Base-by-base conservation (phyloP, 2,888 invertebrate genomes). In the Gonocerus acuteangulatus region DNA sequence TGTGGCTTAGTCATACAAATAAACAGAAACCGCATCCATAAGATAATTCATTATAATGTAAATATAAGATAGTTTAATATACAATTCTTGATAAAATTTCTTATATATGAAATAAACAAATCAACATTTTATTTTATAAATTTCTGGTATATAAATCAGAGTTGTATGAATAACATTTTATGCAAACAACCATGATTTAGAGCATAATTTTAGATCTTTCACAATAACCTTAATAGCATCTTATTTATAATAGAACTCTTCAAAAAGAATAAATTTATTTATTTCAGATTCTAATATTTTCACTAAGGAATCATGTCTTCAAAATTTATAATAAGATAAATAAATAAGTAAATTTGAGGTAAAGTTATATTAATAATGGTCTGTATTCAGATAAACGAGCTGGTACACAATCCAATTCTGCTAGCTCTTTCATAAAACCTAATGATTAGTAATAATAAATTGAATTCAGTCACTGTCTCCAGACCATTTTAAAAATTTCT, bases 111-210 rank as follows among this genome's bases (percentile, higher is more conserved):
- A 36, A 42, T 52, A 52, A 52, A 52, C 52, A 52, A 52, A 42
- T 52, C 42, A 52, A 52, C 52, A 52, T 52, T 52, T 39, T 13
- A 52, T 52, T 39, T 52, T 52, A 51, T 51, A 51, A 51, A 19
- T 51, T 32, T 51, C 27, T 52, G 39, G 52, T 52, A 39, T 42
- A 39, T 36, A 27, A 57, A 57, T 47, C 57, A 45, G 27, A 57
- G 45, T 45, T 57, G 57, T 32, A 45, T 23, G 57, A 57, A 57
- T 45, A 57, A 57, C 57, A 57, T 19, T 42, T 57, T 57, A 57
- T 34, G 23, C 57, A 23, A 45, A 57, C 57, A 57, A 57, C 57
- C 32, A 44, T 27, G 47, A 57, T 44, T 36, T 57, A 45, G 45
- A 44, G 44, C 45, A 57, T 27, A 27, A 27, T 27, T 27, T 27